Conservation (phyloP, 2,888 invertebrate species). For the Philhelius pedissequus region DNA sequence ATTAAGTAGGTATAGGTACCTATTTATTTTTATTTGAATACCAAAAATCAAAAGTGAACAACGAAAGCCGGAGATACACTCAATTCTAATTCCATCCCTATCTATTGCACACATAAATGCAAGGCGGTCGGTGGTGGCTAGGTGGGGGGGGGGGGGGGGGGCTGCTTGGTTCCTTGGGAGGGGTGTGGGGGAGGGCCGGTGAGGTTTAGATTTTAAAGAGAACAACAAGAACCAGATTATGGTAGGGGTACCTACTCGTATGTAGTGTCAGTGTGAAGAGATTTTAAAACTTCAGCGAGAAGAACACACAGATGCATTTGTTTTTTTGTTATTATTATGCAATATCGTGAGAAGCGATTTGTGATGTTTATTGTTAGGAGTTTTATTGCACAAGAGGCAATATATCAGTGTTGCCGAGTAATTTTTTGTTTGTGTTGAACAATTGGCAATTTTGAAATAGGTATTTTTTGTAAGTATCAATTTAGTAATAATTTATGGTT, state of each 20-base stretch:
- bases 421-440: neutral
- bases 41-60: slow-evolving; percentile 20
- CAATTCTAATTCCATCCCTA: neutral
- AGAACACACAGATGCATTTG: slow-evolving; percentile 57
- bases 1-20: slow-evolving; percentile 37
- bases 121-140: neutral
- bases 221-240: slow-evolving; percentile 7
- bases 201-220: neutral
- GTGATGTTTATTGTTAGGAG: slow-evolving; percentile 6
- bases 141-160: neutral
- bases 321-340: slow-evolving; percentile 56
- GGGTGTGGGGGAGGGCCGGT: neutral
- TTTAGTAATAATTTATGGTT: neutral
- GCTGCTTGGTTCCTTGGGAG: neutral
- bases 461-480: neutral
- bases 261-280: neutral
- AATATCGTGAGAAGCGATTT: slow-evolving; percentile 63
- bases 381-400: slow-evolving; percentile 7
- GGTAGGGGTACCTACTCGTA: no score
- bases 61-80: slow-evolving; percentile 6
- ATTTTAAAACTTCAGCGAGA: neutral
- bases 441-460: neutral
- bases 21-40: slow-evolving; percentile 45
- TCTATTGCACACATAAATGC: slow-evolving; percentile 24
- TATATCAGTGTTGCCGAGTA: slow-evolving; percentile 43